Percentiles rank a stretch among this genome's conserved stretches.
phyloP scores from a whole-genome alignment of 2,797 vertebrate genomes.

The Epinephelus coioides region DNA sequence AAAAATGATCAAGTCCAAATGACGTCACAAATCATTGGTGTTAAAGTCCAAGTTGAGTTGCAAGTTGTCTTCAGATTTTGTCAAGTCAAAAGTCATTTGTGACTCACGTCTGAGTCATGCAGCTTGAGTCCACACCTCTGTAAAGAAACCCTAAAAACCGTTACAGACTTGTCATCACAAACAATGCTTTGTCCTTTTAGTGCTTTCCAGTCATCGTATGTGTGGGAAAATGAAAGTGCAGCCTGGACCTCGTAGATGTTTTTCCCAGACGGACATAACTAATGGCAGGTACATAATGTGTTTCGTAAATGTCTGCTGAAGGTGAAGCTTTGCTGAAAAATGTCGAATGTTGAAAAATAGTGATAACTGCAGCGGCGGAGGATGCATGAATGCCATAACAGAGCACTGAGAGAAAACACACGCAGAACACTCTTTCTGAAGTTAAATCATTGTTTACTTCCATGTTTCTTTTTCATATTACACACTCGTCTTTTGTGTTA shows the following conservation, averaged over 20 bases:
- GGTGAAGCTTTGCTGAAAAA: constrained; percentile 8
- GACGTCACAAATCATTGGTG: too few species aligned
- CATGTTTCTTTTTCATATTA: not conserved
- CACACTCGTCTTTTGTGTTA: not conserved
- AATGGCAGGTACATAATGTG: constrained; percentile 9
- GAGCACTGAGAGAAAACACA: constrained; percentile 2
- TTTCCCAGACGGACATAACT: not conserved
- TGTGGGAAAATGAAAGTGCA: constrained; percentile 31
- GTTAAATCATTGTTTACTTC: not conserved
- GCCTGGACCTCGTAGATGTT: constrained; percentile 14
- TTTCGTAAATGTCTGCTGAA: constrained; percentile 16
- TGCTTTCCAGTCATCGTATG: constrained; percentile 8
- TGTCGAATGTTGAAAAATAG: not conserved
- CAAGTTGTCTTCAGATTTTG: too few species aligned
- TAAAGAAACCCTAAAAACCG: constrained; percentile 21
- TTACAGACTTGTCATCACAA: constrained; percentile 32
- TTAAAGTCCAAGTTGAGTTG: too few species aligned
- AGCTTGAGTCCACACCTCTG: too few species aligned
- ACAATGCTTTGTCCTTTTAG: constrained; percentile 6
- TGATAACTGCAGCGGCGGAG: not conserved
- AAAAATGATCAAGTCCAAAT: too few species aligned
- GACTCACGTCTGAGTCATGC: too few species aligned
- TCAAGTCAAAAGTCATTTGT: too few species aligned
- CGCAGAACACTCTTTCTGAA: not conserved
- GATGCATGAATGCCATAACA: not conserved